These are phyloP conservation scores for Taxidea taxus DNA, from an alignment of 2,113 vertebrate genomes.

Conservation along the genomic window DNA sequence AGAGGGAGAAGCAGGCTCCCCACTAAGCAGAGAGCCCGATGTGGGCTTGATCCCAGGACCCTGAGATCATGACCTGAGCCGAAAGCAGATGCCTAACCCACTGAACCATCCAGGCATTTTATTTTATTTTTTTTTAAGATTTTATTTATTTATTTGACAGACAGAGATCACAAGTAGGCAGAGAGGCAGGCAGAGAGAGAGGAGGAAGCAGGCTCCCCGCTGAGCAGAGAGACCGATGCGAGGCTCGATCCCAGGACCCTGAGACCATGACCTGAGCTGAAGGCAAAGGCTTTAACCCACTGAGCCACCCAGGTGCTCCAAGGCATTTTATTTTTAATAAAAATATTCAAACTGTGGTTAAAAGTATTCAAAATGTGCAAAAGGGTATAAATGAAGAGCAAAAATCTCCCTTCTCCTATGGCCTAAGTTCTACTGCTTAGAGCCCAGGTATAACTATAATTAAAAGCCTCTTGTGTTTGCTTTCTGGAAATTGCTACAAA, in stretches of 20 bases:
- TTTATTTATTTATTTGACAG: too few species aligned
- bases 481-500: neutral
- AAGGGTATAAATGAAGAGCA: neutral
- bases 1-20: neutral
- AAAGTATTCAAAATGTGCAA: neutral
- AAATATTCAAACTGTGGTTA: neutral
- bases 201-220: neutral
- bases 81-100: neutral
- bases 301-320: neutral
- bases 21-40: neutral
- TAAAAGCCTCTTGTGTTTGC: neutral
- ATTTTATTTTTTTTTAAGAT: too few species aligned
- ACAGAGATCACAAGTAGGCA: too few species aligned
- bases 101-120: neutral
- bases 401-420: neutral
- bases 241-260: neutral
- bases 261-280: neutral
- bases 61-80: neutral
- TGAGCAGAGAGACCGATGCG: neutral
- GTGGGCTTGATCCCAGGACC: neutral
- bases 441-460: neutral
- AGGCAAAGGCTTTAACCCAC: neutral
- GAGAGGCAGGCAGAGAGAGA: neutral
- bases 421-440: neutral
- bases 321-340: neutral